These are phyloP conservation scores for Paramormyrops kingsleyae DNA, from an alignment of 2,113 vertebrate species.

Conservation along the genomic window DNA sequence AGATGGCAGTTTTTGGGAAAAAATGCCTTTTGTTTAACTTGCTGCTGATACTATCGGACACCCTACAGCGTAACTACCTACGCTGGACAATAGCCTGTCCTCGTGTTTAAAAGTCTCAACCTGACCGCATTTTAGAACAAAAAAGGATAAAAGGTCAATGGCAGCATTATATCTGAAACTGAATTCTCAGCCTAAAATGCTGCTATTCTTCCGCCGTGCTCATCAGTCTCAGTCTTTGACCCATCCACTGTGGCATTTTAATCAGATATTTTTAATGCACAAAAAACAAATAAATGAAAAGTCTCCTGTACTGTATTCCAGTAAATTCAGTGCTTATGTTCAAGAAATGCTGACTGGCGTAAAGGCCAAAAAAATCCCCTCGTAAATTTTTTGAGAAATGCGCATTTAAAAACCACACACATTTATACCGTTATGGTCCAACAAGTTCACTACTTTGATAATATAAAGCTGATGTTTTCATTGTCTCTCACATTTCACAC, in stretches of 20 bases:
- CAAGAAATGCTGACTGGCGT: not conserved
- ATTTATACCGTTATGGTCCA: not conserved
- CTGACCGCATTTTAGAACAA: conserved; percentile 49
- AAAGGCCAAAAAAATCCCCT: not conserved
- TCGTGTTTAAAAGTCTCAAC: conserved; percentile 45
- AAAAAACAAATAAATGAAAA: not conserved
- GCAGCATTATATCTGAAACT: conserved; percentile 36
- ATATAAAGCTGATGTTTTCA: not conserved
- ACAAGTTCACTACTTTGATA: not conserved
- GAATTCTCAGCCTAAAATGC: conserved; percentile 29
- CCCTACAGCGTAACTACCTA: conserved; percentile 34
- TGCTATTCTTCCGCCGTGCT: not conserved
- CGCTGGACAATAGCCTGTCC: conserved; percentile 27
- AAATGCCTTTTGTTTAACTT: conserved; percentile 72
- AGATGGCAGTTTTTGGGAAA: conserved; percentile 62
- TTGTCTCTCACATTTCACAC: not conserved
- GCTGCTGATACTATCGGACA: conserved; percentile 55
- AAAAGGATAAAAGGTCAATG: conserved; percentile 39
- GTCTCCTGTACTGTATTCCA: not conserved
- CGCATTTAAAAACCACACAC: not conserved
- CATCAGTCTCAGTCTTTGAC: conserved; percentile 15
- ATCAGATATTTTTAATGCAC: conserved; percentile 13
- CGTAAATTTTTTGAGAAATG: not conserved
- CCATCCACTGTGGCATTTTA: not conserved
- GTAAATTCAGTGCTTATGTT: not conserved